Conservation (phyloP, 2,797 vertebrate species). For the Rousettus madagascariensis region DNA sequence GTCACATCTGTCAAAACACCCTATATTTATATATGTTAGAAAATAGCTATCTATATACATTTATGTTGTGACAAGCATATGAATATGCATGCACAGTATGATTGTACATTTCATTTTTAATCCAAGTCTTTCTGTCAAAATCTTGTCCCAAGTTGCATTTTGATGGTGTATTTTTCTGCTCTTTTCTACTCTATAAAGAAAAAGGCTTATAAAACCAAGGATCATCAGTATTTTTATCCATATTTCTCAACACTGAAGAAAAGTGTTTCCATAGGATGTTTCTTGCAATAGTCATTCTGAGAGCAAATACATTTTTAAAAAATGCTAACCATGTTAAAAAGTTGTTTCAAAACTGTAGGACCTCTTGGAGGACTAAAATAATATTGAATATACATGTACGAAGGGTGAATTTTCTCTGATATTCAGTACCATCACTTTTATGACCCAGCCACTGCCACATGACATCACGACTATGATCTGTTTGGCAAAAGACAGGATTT, state of each 20-base stretch:
- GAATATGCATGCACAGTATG: constrained; percentile 64
- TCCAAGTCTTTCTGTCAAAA: constrained; percentile 63
- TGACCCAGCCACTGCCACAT: not conserved
- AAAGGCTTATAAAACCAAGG: not conserved
- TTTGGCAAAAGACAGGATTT: not conserved
- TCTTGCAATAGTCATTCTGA: not conserved
- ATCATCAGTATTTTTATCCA: not conserved
- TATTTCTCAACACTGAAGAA: not conserved
- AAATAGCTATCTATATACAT: constrained; percentile 67
- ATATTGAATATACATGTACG: not conserved
- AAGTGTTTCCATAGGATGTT: not conserved
- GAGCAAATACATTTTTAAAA: not conserved
- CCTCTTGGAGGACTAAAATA: not conserved
- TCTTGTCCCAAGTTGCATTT: not conserved
- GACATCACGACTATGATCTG: not conserved
- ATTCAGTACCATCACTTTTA: not conserved
- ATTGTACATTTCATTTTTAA: constrained; percentile 62
- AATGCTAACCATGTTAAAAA: too few relatives aligned
- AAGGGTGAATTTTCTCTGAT: not conserved
- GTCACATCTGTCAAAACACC: constrained; percentile 69
- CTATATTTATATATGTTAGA: constrained; percentile 60
- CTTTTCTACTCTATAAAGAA: not conserved
- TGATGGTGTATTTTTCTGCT: not conserved
- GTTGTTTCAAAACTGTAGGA: not conserved
- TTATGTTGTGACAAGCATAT: constrained; percentile 64